A percentile compares a stretch with the other conserved stretches of the same genome.
Conservation (phyloP, 2,113 vertebrate species). For the Lynx canadensis region DNA sequence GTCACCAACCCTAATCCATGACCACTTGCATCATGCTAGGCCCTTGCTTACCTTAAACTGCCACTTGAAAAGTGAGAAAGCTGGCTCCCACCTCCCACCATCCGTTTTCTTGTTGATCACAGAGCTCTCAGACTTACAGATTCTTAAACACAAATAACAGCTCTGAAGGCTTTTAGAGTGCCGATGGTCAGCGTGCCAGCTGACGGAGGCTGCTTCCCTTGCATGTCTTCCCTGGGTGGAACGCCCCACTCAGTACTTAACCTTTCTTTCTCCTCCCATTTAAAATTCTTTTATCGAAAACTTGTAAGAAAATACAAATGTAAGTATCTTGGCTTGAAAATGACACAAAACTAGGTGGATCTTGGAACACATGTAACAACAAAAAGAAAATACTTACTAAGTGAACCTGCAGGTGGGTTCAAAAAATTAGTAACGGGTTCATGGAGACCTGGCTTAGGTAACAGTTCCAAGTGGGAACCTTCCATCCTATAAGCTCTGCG, state of each 20-base stretch:
- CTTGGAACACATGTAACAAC: not conserved
- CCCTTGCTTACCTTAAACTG: not conserved
- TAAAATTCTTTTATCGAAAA: not conserved
- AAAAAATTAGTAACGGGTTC: not conserved
- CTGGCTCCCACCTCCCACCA: not conserved
- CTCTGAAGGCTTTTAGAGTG: not conserved
- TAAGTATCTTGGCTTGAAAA: conserved; percentile 26
- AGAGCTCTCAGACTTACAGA: not conserved
- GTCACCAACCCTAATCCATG: not conserved
- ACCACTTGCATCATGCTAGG: not conserved
- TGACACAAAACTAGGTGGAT: not conserved
- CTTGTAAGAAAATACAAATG: not conserved
- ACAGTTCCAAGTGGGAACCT: not conserved
- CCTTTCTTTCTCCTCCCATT: not conserved
- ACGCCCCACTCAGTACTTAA: not conserved
- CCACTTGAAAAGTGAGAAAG: not conserved
- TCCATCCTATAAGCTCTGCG: not conserved
- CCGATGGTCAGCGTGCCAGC: not conserved
- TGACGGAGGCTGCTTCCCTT: not conserved
- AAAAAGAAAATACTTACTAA: conserved; percentile 3
- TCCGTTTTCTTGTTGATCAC: not conserved
- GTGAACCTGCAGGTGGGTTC: not conserved
- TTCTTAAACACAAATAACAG: not conserved
- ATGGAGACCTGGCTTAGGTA: not conserved
- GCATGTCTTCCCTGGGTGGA: not conserved